Percentiles rank a stretch among this genome's conserved stretches.
Evolutionary conservation across 2,797 vertebrate species (phyloP).

Genomic region (Esox masquinongy): DNA sequence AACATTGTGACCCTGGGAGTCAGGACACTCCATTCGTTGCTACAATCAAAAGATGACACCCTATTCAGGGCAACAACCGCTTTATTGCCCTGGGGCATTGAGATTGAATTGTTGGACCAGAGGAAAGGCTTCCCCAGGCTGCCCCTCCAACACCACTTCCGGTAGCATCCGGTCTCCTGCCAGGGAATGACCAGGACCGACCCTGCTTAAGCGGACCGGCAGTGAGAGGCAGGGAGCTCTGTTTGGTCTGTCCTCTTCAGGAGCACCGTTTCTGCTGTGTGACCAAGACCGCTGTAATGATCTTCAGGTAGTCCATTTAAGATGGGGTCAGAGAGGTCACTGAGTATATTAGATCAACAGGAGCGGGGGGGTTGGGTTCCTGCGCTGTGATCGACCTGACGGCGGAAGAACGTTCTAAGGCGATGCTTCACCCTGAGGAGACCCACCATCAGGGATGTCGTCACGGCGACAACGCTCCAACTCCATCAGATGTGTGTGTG

Average conservation of each 20-base stretch:
- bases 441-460: slow-evolving; percentile 44
- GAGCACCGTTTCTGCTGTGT: slow-evolving; percentile 24
- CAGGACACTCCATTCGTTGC: too few relatives aligned
- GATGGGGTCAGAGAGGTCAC: slow-evolving; percentile 21
- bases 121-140: too few relatives aligned
- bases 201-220: background rate
- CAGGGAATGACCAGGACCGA: background rate
- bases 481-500: slow-evolving; percentile 13
- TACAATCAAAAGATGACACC: too few relatives aligned
- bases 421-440: slow-evolving; percentile 27
- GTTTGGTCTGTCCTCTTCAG: background rate
- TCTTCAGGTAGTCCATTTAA: slow-evolving; percentile 38
- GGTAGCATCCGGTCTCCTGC: background rate
- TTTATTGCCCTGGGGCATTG: too few relatives aligned
- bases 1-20: background rate
- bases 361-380: too few relatives aligned
- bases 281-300: slow-evolving; percentile 31
- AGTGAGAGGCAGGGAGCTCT: too few relatives aligned
- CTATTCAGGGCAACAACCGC: too few relatives aligned
- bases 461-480: slow-evolving; percentile 34
- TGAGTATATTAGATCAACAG: slow-evolving; percentile 42
- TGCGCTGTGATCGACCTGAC: slow-evolving; percentile 11
- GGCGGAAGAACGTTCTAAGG: slow-evolving; percentile 16
- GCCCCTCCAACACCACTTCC: too few relatives aligned
- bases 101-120: too few relatives aligned